Evolutionary conservation across 2,888 invertebrate species (phyloP).

Genomic region (Aelia acuminata): DNA sequence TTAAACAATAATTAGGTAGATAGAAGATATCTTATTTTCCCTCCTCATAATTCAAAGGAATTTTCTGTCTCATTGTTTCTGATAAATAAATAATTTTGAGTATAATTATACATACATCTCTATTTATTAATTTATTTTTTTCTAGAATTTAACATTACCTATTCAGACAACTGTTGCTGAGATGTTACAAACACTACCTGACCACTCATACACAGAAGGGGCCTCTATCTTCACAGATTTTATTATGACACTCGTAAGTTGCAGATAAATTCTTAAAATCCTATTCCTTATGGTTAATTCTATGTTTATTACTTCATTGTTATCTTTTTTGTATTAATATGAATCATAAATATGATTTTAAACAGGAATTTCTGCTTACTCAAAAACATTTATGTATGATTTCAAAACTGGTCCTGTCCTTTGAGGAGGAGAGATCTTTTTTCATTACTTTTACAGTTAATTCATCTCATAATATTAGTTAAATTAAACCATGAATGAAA

Average conservation of each 20-base stretch:
- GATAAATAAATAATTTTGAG: too few species aligned
- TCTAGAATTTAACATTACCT: constrained; percentile 48
- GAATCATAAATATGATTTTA: too few species aligned
- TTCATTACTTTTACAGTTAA: not conserved
- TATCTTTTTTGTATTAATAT: not conserved
- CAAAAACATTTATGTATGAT: not conserved
- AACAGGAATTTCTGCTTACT: not conserved
- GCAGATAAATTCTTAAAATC: not conserved
- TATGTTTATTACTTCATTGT: not conserved
- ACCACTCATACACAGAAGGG: constrained; percentile 69
- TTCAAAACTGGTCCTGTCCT: not conserved
- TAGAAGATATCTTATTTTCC: too few species aligned
- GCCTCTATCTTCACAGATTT: constrained; percentile 71
- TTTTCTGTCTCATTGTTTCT: too few species aligned
- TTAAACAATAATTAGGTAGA: too few species aligned
- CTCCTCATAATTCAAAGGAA: too few species aligned
- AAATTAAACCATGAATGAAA: too few species aligned
- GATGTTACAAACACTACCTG: constrained; percentile 69
- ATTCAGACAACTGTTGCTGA: constrained; percentile 69
- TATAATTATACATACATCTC: too few species aligned
- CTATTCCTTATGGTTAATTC: not conserved
- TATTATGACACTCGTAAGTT: constrained; percentile 70
- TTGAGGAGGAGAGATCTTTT: not conserved
- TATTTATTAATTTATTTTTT: not conserved
- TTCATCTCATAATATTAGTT: not conserved